Percentiles rank a stretch among this genome's conserved stretches.
Evolutionary conservation across 2,888 invertebrate species (phyloP).

Genomic region (Synanthedon vespiformis): DNA sequence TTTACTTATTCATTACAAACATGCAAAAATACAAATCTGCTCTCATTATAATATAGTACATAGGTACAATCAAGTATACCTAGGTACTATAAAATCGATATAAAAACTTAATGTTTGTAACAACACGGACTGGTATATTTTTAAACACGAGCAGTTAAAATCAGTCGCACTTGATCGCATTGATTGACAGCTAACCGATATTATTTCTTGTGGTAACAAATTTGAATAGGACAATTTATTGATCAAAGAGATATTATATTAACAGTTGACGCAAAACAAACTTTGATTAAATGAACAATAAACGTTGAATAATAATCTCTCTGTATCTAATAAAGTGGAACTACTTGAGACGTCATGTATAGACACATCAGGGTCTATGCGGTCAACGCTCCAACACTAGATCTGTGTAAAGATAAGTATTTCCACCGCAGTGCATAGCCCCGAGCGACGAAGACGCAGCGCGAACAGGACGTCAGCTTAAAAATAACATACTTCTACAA

Average conservation of each 20-base stretch:
- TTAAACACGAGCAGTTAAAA: background rate
- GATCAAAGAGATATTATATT: background rate
- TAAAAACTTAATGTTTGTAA: no score
- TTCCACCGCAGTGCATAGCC: constrained; percentile 55
- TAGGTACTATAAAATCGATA: no score
- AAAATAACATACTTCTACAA: background rate
- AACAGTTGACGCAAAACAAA: background rate
- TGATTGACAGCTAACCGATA: background rate
- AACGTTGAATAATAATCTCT: background rate
- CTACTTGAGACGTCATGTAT: constrained; percentile 18
- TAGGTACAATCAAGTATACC: no score
- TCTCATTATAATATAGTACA: no score
- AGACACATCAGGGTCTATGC: constrained; percentile 4
- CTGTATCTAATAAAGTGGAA: constrained; percentile 5
- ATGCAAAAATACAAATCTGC: no score
- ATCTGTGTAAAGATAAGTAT: constrained; percentile 65
- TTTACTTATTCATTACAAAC: no score
- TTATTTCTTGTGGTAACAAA: background rate
- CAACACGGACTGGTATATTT: no score
- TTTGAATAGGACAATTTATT: background rate
- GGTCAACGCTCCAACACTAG: constrained; percentile 51
- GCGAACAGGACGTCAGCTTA: constrained; percentile 17
- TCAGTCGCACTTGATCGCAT: background rate
- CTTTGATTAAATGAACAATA: background rate
- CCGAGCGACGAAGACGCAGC: constrained; percentile 35